These are phyloP conservation scores for Fistularia commersonii DNA, from an alignment of 2,797 vertebrate genomes.

Conservation along the genomic window DNA sequence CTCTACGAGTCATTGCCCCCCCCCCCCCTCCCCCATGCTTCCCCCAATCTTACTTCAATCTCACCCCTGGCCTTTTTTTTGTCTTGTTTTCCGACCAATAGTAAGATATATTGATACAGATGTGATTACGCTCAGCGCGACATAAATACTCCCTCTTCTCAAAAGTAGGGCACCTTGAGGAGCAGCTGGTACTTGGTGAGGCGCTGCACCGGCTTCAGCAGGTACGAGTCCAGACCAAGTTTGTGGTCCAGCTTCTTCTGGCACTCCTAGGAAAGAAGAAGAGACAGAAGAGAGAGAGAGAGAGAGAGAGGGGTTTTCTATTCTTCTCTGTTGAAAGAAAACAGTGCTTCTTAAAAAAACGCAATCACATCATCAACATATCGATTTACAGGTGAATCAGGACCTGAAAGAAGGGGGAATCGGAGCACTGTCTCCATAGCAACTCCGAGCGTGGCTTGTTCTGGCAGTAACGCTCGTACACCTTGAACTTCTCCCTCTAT, in stretches of 20 bases:
- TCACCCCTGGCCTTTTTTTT: background rate
- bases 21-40: background rate
- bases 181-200: constrained; percentile 97
- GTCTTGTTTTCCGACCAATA: too few relatives aligned
- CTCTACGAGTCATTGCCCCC: too few relatives aligned
- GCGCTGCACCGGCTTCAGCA: constrained; percentile 96
- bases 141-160: too few relatives aligned
- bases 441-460: constrained; percentile 93
- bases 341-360: too few relatives aligned
- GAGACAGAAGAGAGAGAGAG: background rate
- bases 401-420: constrained; percentile 94
- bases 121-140: too few relatives aligned
- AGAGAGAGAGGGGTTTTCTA: background rate
- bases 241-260: constrained; percentile 93
- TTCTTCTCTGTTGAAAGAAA: too few relatives aligned
- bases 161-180: constrained; percentile 81
- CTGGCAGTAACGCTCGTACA: constrained; percentile 96
- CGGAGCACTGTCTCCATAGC: constrained; percentile 90
- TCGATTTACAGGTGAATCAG: background rate
- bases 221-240: constrained; percentile 91
- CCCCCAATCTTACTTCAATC: background rate
- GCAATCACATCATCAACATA: too few relatives aligned
- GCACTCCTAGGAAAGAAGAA: constrained; percentile 78
- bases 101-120: too few relatives aligned
- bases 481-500: constrained; percentile 93